Percentiles rank a stretch among this genome's conserved stretches.
These are phyloP conservation scores for Xestia c-nigrum DNA, from an alignment of 2,888 invertebrate species.

Conservation along the genomic window DNA sequence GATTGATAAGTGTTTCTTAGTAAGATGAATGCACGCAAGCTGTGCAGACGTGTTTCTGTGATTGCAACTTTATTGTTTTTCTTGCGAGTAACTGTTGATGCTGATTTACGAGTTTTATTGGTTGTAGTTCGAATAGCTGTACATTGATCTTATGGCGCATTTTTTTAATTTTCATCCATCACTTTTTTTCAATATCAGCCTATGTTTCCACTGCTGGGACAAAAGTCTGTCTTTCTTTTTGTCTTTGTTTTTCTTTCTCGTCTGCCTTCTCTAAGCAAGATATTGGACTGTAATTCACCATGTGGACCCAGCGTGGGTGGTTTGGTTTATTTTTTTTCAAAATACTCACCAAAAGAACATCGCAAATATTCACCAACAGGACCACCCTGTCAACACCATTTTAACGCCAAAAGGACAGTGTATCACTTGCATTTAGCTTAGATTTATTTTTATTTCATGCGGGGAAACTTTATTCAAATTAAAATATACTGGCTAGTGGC, in stretches of 20 bases:
- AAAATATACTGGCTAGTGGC: not conserved
- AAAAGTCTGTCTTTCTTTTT: no score
- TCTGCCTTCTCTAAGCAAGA: not conserved
- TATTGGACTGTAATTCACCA: not conserved
- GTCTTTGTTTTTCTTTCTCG: no score
- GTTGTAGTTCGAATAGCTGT: not conserved
- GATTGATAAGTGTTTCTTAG: conserved; percentile 32
- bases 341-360: not conserved
- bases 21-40: conserved; percentile 18
- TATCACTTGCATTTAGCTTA: not conserved
- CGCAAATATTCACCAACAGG: not conserved
- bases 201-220: not conserved
- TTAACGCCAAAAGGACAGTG: not conserved
- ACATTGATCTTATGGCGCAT: not conserved
- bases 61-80: conserved; percentile 7
- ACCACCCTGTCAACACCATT: not conserved
- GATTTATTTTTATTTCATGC: not conserved
- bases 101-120: not conserved
- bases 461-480: not conserved
- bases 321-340: not conserved
- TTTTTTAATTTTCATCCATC: not conserved
- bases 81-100: not conserved
- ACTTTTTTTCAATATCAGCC: not conserved
- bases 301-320: not conserved
- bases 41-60: not conserved